Evolutionary conservation across 2,797 vertebrate genomes (phyloP).

Genomic region (Pampus argenteus): DNA sequence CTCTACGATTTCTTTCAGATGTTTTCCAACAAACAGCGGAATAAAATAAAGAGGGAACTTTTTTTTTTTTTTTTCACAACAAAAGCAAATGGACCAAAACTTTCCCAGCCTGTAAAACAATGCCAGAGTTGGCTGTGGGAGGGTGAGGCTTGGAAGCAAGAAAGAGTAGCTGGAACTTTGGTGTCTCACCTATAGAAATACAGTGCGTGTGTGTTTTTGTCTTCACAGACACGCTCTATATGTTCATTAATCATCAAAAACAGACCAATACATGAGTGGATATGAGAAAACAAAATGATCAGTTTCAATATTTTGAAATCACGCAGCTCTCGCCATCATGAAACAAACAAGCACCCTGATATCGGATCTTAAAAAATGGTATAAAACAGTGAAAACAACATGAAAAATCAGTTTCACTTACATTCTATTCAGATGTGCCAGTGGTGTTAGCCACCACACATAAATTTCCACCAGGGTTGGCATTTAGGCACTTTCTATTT

Average conservation of each 20-base stretch:
- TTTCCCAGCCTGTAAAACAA: slow-evolving; percentile 87
- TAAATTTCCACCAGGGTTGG: slow-evolving; percentile 95
- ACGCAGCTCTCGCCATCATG: slow-evolving; percentile 1
- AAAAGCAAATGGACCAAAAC: slow-evolving; percentile 85
- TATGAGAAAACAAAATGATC: slow-evolving; percentile 21
- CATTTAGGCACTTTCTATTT: slow-evolving; percentile 95
- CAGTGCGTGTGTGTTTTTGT: slow-evolving; percentile 59
- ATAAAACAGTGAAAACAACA: slow-evolving; percentile 69
- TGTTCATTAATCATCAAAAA: slow-evolving; percentile 60
- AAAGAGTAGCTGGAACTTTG: slow-evolving; percentile 76
- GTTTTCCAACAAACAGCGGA: slow-evolving; percentile 87
- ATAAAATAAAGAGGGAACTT: slow-evolving; percentile 82
- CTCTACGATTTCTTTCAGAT: slow-evolving; percentile 86
- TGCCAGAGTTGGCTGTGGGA: slow-evolving; percentile 73
- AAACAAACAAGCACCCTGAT: slow-evolving; percentile 36
- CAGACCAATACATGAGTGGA: slow-evolving; percentile 25
- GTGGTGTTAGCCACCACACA: slow-evolving; percentile 92
- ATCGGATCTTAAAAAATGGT: slow-evolving; percentile 61
- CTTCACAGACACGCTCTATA: slow-evolving; percentile 41
- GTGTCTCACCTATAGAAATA: slow-evolving; percentile 84
- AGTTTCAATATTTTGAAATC: slow-evolving; percentile 5
- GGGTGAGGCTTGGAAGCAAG: slow-evolving; percentile 63
- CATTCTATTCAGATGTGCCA: slow-evolving; percentile 92
- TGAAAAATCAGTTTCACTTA: slow-evolving; percentile 87
- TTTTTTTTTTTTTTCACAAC: slow-evolving; percentile 74